These are phyloP conservation scores for Manis javanica DNA, from an alignment of 2,797 vertebrate species.

Conservation along the genomic window DNA sequence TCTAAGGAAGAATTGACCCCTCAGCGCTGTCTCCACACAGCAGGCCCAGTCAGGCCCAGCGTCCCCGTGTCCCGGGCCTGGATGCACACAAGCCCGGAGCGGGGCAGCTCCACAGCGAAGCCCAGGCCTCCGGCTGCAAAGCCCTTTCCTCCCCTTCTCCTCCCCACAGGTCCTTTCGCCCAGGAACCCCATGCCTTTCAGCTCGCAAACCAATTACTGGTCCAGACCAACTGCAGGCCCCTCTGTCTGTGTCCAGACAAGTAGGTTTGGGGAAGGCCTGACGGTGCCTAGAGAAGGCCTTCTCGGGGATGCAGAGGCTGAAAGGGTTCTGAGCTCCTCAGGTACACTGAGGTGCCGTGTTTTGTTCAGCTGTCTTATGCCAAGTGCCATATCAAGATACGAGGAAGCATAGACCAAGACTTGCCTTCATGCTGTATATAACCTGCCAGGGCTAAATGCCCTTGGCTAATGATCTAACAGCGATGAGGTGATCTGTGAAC, in stretches of 20 bases:
- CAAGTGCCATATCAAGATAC: background rate
- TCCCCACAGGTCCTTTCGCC: background rate
- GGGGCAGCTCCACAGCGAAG: background rate
- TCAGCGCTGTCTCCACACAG: background rate
- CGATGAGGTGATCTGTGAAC: background rate
- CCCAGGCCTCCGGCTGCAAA: background rate
- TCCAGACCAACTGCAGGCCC: background rate
- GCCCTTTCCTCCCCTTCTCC: background rate
- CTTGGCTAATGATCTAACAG: background rate
- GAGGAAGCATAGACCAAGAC: background rate
- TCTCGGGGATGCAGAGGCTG: background rate
- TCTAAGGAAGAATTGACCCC: background rate
- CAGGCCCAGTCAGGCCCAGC: background rate
- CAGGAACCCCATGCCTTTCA: background rate
- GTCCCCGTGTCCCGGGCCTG: background rate
- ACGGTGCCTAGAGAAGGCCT: background rate
- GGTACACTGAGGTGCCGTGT: background rate
- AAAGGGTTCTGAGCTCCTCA: background rate
- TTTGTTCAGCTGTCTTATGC: background rate
- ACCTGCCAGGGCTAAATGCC: background rate
- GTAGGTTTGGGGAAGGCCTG: background rate
- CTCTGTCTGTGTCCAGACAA: background rate
- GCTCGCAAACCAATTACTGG: background rate
- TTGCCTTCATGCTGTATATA: background rate
- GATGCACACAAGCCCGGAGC: background rate